Base-by-base conservation (phyloP, 92 coral and sea anemone genomes). In the Blastomussa wellsi region DNA sequence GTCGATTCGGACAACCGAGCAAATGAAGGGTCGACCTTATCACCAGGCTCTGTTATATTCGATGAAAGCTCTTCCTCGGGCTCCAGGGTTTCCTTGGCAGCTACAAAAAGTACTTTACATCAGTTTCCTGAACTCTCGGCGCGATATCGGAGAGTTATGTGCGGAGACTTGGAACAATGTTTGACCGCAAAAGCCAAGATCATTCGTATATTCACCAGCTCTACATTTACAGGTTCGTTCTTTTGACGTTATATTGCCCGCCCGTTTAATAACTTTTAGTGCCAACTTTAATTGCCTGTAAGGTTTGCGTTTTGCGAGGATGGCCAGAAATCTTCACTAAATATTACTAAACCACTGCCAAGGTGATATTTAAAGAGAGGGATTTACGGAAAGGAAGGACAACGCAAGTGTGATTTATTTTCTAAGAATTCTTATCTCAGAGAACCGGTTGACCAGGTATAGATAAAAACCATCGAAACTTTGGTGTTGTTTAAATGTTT, bases 121-220 rank as follows among this genome's bases (percentile, higher is more conserved):
- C 95, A 87, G 83, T 92, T 87, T 42, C 95, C 95, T 52, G 93
- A 92, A 78, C 91, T 92, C 66, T 86, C 82, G 13, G 93, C 83
- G 9, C 90, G 93, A 49, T 84, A 92, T 78, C 68, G 77, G 22
- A 87, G 84, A 64, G 95, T 89, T 52, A 87, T 93, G 82, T 44
- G 94, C 24, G 97, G 97, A 52, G 90, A 92, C 90, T 71, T 90
- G 75, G 87, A 71, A 28, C 87, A 79, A 48, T 71, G 69, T n/a
- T 78, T 89, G 64, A 81, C 84, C 1, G 76, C 93, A 1, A 93
- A 89, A 60, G 92, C 93, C 19, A 92, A 92, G 75, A 75, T 90
- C 35, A 90, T 92, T 32, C 91, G 95, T 64, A 88, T 92, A 66
- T 92, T 92, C 80, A 90, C 95, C 47, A 92, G 95, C 77, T 92